phyloP scores from a whole-genome alignment of 2,113 vertebrate genomes.

The Catharus minimus region DNA sequence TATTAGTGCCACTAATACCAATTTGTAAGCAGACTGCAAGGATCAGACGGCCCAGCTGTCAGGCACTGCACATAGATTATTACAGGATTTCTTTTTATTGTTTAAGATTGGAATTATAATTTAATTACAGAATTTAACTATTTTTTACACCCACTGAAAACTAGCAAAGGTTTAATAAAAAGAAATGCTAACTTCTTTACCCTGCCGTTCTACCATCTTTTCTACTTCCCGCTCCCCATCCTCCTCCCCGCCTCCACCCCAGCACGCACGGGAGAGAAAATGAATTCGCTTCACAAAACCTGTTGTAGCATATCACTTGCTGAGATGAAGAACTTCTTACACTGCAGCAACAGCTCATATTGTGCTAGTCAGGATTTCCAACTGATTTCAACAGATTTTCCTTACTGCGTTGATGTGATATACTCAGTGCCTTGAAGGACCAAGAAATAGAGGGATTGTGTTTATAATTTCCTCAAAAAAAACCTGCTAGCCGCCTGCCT shows the following conservation, averaged over 20 bases:
- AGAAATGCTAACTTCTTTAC: not conserved
- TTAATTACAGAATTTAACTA: conserved; percentile 78
- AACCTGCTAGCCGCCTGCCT: conserved; percentile 38
- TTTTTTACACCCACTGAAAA: conserved; percentile 61
- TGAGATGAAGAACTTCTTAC: conserved; percentile 64
- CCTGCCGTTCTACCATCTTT: not conserved
- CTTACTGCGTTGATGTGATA: conserved; percentile 52
- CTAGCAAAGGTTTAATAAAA: conserved; percentile 8
- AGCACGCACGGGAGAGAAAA: conserved; percentile 30
- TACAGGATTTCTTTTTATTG: conserved; percentile 78
- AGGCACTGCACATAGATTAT: conserved; percentile 77
- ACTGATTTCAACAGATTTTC: conserved; percentile 66
- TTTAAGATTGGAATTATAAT: conserved; percentile 79
- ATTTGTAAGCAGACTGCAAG: conserved; percentile 89
- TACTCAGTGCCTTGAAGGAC: conserved; percentile 31
- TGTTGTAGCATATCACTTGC: conserved; percentile 65
- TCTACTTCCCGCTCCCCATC: not conserved
- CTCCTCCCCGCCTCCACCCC: conserved; percentile 10
- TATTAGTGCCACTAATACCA: conserved; percentile 93
- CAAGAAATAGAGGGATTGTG: conserved; percentile 23
- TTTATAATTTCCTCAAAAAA: conserved; percentile 36
- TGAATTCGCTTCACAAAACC: conserved; percentile 63
- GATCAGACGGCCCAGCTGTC: conserved; percentile 96
- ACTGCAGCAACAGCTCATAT: conserved; percentile 63
- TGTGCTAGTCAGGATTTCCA: conserved; percentile 67